Conservation (phyloP, 2,797 vertebrate genomes). For the Mastacembelus armatus region DNA sequence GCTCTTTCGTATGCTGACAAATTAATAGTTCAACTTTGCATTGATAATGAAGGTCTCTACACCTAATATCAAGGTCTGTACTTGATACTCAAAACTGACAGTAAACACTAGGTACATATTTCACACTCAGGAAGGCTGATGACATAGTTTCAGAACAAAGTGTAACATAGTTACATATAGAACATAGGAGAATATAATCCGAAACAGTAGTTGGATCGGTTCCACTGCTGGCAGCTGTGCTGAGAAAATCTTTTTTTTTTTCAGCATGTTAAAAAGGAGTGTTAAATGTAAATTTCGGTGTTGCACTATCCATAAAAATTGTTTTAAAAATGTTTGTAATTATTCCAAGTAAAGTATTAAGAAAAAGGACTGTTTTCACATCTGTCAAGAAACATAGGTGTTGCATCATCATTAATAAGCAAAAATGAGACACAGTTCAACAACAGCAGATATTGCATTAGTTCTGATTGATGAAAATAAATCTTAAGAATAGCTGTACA, state of each 20-base stretch:
- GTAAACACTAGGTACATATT: background rate
- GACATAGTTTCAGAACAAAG: too few species aligned
- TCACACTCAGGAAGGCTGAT: background rate
- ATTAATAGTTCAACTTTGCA: background rate
- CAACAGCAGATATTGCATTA: slow-evolving; percentile 3
- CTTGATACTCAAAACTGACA: background rate
- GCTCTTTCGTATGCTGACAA: background rate
- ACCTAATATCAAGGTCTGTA: background rate
- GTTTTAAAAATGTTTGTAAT: background rate
- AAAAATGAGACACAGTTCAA: background rate
- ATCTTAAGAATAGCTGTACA: too few species aligned
- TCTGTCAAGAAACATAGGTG: background rate
- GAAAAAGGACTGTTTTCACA: background rate
- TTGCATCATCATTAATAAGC: background rate
- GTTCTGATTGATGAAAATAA: background rate
- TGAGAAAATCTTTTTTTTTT: background rate
- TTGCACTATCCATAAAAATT: too few species aligned
- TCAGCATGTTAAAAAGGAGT: background rate
- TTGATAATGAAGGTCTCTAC: background rate
- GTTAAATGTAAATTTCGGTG: background rate
- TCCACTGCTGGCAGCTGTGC: background rate
- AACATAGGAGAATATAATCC: too few species aligned
- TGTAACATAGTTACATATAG: too few species aligned
- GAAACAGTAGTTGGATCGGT: too few species aligned
- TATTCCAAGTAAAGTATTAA: background rate